phyloP scores from a whole-genome alignment of 2,888 invertebrate genomes.

The Phyllotreta cruciferae region DNA sequence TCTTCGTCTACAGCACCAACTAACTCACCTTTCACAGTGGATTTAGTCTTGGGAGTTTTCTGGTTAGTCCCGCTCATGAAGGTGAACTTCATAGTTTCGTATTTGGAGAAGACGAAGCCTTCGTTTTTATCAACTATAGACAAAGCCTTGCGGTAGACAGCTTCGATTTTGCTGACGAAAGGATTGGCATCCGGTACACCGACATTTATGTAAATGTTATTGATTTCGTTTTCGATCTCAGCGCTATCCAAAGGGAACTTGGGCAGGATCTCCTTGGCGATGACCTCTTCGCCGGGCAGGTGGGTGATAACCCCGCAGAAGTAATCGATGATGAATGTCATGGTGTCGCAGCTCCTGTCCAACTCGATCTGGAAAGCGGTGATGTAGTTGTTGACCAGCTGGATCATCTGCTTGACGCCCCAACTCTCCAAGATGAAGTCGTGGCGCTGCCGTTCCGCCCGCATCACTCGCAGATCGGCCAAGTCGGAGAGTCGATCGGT shows the following conservation, averaged over 20 bases:
- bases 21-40: constrained; percentile 48
- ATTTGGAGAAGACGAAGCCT: constrained; percentile 12
- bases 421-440: constrained; percentile 66
- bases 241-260: constrained; percentile 30
- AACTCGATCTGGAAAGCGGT: constrained; percentile 69
- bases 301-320: constrained; percentile 57
- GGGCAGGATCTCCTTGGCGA: constrained; percentile 57
- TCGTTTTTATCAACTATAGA: constrained; percentile 17
- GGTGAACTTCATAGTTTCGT: constrained; percentile 14
- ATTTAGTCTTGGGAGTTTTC: constrained; percentile 36
- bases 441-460: constrained; percentile 64
- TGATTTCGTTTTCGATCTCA: constrained; percentile 12
- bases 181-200: constrained; percentile 41
- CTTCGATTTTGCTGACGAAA: background rate
- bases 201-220: constrained; percentile 6
- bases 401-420: constrained; percentile 64
- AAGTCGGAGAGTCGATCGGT: constrained; percentile 63
- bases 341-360: constrained; percentile 63
- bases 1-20: too few species aligned
- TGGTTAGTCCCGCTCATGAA: constrained; percentile 18
- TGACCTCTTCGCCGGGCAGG: constrained; percentile 61
- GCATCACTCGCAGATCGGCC: constrained; percentile 65
- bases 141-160: constrained; percentile 10
- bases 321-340: constrained; percentile 61
- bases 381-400: constrained; percentile 65